These are phyloP conservation scores for Gymnoscopelus braueri DNA, from an alignment of 2,797 vertebrate genomes.

Conservation along the genomic window DNA sequence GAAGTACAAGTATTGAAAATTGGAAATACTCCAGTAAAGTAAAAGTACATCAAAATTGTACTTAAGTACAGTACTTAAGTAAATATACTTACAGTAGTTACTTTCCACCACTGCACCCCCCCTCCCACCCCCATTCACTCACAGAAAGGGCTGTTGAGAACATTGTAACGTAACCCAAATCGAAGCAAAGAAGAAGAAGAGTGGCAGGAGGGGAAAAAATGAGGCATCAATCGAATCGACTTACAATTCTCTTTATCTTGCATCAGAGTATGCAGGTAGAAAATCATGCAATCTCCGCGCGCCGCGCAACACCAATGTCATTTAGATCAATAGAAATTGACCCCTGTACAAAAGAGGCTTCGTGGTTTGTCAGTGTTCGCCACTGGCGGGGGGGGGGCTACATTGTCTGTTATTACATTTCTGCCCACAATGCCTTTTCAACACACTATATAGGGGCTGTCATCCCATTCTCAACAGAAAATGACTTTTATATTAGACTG, in stretches of 20 bases:
- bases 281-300: slow-evolving; percentile 77
- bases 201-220: slow-evolving; percentile 5
- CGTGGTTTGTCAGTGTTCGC: slow-evolving; percentile 59
- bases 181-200: slow-evolving; percentile 55
- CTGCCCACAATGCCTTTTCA: slow-evolving; percentile 57
- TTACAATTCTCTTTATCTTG: slow-evolving; percentile 80
- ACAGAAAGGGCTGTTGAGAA: slow-evolving; percentile 60
- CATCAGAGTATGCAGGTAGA: slow-evolving; percentile 73
- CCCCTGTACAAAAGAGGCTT: slow-evolving; percentile 61
- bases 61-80: too few relatives aligned
- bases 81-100: too few relatives aligned
- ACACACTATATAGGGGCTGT: slow-evolving; percentile 41
- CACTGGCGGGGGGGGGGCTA: slow-evolving; percentile 26
- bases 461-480: slow-evolving; percentile 59
- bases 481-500: slow-evolving; percentile 67
- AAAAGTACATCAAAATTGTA: too few relatives aligned
- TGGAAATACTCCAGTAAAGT: too few relatives aligned
- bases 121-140: slow-evolving; percentile 26
- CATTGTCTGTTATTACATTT: slow-evolving; percentile 66
- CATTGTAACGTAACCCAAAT: slow-evolving; percentile 75
- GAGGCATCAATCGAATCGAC: slow-evolving; percentile 79
- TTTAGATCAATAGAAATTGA: slow-evolving; percentile 81
- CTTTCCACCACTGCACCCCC: not conserved
- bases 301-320: slow-evolving; percentile 76
- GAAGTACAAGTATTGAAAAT: too few relatives aligned